phyloP scores from a whole-genome alignment of 1,140 invertebrate genomes.

The Pogonomyrmex californicus region DNA sequence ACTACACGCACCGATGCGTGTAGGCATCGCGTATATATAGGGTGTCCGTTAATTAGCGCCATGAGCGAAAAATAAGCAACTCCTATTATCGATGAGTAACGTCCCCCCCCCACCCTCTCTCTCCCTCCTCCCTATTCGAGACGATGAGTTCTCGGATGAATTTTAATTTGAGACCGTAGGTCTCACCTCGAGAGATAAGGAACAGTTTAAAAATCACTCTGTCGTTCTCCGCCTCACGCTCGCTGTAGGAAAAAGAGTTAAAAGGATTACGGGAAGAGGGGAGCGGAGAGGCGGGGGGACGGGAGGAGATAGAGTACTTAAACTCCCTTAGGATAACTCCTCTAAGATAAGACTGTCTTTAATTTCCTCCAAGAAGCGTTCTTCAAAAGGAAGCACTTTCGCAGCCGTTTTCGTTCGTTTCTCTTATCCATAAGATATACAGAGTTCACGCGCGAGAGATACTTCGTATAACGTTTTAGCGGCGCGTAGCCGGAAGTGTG shows the following conservation, averaged over 20 bases:
- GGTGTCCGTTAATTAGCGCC: background rate
- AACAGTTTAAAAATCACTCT: conserved; percentile 7
- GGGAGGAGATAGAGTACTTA: background rate
- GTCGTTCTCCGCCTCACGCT: background rate
- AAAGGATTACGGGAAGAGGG: background rate
- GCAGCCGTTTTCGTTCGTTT: background rate
- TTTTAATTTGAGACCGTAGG: background rate
- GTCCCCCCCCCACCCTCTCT: background rate
- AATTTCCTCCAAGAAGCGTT: background rate
- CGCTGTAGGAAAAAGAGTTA: background rate
- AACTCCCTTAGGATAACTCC: background rate
- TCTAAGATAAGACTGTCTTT: conserved; percentile 7
- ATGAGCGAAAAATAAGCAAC: background rate
- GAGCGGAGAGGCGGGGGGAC: too few species aligned
- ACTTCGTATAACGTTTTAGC: background rate
- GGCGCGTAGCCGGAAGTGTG: background rate
- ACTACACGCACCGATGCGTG: conserved; percentile 2
- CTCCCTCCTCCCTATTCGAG: too few species aligned
- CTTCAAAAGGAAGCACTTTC: background rate
- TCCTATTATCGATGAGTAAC: too few species aligned
- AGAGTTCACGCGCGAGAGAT: background rate
- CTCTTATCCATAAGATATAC: background rate
- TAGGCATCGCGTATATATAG: conserved; percentile 23
- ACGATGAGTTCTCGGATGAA: background rate
- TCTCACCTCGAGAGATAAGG: too few species aligned